Evolutionary conservation across 2,797 vertebrate genomes (phyloP).

Genomic region (Cetoscarus ocellatus): DNA sequence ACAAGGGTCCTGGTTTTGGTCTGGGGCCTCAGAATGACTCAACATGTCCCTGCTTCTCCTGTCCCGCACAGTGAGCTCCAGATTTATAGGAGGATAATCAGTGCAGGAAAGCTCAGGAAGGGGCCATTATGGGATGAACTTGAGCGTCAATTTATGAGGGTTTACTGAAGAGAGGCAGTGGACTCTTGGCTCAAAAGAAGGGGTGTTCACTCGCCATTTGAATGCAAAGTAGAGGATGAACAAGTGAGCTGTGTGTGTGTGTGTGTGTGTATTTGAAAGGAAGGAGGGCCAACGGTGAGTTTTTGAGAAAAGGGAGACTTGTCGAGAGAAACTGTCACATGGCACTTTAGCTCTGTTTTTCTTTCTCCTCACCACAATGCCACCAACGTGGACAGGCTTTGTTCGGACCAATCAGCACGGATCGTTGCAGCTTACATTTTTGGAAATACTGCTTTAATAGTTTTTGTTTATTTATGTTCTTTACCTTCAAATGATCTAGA

Average conservation of each 20-base stretch:
- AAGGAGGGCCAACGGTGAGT: slow-evolving; percentile 74
- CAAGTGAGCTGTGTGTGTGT: slow-evolving; percentile 81
- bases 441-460: slow-evolving; percentile 30
- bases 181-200: slow-evolving; percentile 75
- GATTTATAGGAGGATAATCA: slow-evolving; percentile 12
- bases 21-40: too few relatives aligned
- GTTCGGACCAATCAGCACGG: slow-evolving; percentile 29
- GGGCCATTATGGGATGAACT: slow-evolving; percentile 50
- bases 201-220: slow-evolving; percentile 84
- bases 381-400: slow-evolving; percentile 53
- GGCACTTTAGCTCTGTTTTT: slow-evolving; percentile 52
- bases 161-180: slow-evolving; percentile 61
- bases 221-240: slow-evolving; percentile 87
- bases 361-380: slow-evolving; percentile 55
- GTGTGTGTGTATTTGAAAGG: slow-evolving; percentile 52
- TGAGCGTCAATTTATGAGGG: slow-evolving; percentile 50
- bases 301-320: slow-evolving; percentile 75
- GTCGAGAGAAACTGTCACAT: slow-evolving; percentile 78
- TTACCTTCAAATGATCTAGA: slow-evolving; percentile 57
- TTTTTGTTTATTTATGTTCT: slow-evolving; percentile 16
- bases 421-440: slow-evolving; percentile 35
- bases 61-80: not conserved
- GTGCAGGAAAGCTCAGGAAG: slow-evolving; percentile 14
- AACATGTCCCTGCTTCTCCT: too few relatives aligned
- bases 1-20: too few relatives aligned